phyloP scores from a whole-genome alignment of 2,113 vertebrate genomes.

The Phocoena sinus region DNA sequence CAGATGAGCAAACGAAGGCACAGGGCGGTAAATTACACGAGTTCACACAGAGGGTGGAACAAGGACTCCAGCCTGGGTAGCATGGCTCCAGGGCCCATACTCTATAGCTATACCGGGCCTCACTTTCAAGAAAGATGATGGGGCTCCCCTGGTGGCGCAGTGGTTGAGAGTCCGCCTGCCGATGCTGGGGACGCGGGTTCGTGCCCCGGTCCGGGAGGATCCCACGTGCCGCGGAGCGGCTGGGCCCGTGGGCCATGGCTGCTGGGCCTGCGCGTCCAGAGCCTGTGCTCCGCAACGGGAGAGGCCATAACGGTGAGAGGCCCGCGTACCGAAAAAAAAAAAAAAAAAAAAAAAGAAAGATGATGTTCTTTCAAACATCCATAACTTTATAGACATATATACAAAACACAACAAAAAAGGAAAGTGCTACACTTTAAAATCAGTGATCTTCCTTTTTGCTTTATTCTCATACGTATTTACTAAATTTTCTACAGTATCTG shows the following conservation, averaged over 20 bases:
- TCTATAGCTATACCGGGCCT: not conserved
- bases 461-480: not conserved
- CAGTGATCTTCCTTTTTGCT: not conserved
- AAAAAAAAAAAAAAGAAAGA: not conserved
- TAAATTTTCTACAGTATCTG: not conserved
- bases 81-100: not conserved
- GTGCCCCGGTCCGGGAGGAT: too few relatives aligned
- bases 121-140: not conserved
- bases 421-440: not conserved
- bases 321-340: too few relatives aligned
- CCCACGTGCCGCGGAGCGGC: too few relatives aligned
- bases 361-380: not conserved
- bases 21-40: not conserved
- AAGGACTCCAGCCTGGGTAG: not conserved
- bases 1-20: not conserved
- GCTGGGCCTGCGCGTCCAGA: too few relatives aligned
- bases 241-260: too few relatives aligned
- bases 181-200: too few relatives aligned
- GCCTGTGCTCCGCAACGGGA: too few relatives aligned
- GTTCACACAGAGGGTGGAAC: not conserved
- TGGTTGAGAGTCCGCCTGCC: too few relatives aligned
- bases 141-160: too few relatives aligned
- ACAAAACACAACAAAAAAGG: not conserved
- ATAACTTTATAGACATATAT: not conserved
- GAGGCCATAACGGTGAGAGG: too few relatives aligned